Evolutionary conservation across 1,140 invertebrate species (phyloP), one percentile per base, ranked within the genome.

Genomic region (Leptoteleia sp.): DNA sequence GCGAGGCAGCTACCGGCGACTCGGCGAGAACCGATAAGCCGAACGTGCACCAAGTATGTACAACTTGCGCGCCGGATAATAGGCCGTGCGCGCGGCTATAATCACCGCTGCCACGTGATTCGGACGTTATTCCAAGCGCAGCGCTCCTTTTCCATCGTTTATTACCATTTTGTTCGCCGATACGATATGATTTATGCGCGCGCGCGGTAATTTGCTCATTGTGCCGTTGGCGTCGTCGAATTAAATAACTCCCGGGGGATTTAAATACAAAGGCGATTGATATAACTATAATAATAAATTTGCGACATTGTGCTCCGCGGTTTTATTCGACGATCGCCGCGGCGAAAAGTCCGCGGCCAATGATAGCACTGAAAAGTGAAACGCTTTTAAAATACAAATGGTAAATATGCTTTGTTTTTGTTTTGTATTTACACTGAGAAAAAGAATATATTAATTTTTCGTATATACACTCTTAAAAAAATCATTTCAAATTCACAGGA

Each of bases 61-160:
- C 11, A 6, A 76, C 81, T 76, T 82, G 79, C 75, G 48, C 70
- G 71, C 67, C 71, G 70, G 80, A 79, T 83, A 78, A 82, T 82
- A 47, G 65, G 65, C 65, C 48, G 54, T 76, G 55, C 31, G 48
- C 31, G 48, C 11, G 31, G 42, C 59, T 48, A 71, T 76, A 72
- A 70, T 67, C 76, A 62, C 48, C 37, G 33, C 15, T 65, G 42
- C 68, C 43, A 71, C 68, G 50, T 64, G 71, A 82, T 81, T 54
- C 48, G 35, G 29, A 9, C 52, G 47, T 16, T n/a, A n/a, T n/a
- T n/a, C n/a, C n/a, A n/a, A 47, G 43, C 61, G 67, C 59, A 5
- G 11, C 17, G 16, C 22, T 47, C 59, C 43, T 75, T 61, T 64
- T 45, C 43, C 35, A 52, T 42, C 57, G 52, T 76, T 67, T 67